Conservation (phyloP, 2,113 vertebrate genomes). For the Scortum barcoo region DNA sequence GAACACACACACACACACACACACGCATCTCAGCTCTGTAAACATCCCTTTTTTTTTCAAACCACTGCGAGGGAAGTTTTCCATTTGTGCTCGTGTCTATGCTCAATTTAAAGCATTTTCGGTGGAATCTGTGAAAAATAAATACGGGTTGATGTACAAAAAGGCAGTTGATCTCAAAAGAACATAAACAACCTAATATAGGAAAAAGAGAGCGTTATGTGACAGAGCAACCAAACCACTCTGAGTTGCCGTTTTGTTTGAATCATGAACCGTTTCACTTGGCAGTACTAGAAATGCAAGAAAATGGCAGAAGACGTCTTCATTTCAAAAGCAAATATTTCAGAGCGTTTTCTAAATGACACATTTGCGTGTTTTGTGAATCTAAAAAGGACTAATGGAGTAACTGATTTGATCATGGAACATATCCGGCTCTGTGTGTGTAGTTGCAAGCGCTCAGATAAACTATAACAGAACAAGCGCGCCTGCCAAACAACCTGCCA, state of each 20-base stretch:
- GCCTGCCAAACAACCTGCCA: conserved; percentile 68
- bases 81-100: conserved; percentile 12
- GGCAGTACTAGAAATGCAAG: neutral
- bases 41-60: conserved; percentile 41
- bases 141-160: conserved; percentile 16
- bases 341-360: neutral
- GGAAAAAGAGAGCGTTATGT: neutral
- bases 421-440: neutral
- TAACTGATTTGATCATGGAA: conserved; percentile 26
- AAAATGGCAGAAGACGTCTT: neutral
- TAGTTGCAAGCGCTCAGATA: conserved; percentile 21
- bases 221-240: neutral
- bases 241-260: neutral
- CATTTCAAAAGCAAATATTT: neutral
- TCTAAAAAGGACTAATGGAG: neutral
- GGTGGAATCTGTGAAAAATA: conserved; percentile 21
- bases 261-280: conserved; percentile 18
- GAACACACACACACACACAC: conserved; percentile 3
- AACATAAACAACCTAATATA: conserved; percentile 1
- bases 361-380: neutral
- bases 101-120: conserved; percentile 27
- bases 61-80: conserved; percentile 16
- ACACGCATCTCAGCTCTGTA: conserved; percentile 19
- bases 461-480: conserved; percentile 33
- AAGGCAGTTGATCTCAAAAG: conserved; percentile 7